Evolutionary conservation across 2,113 vertebrate species (phyloP).

Genomic region (Semicossyphus pulcher): DNA sequence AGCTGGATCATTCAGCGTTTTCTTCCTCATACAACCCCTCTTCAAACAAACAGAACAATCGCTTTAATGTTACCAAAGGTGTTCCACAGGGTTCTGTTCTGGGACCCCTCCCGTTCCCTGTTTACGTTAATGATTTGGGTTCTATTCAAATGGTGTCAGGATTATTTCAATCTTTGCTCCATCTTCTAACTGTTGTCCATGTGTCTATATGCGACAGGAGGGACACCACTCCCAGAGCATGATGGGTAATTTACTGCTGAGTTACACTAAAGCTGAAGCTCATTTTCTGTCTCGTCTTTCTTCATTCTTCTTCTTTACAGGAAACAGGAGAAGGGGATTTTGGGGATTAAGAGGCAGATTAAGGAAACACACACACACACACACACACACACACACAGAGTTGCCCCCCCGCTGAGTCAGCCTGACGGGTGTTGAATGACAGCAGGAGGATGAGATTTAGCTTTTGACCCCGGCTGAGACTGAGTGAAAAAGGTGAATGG

Average conservation of each 20-base stretch:
- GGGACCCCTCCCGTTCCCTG: too few relatives aligned
- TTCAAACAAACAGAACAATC: too few relatives aligned
- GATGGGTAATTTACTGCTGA: neutral
- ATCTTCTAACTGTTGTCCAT: too few relatives aligned
- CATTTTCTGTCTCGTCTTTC: neutral
- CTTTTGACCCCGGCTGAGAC: constrained; percentile 39
- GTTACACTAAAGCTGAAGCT: neutral
- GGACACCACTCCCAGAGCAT: constrained; percentile 12
- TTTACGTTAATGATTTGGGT: too few relatives aligned
- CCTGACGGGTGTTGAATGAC: constrained; percentile 43
- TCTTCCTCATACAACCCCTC: too few relatives aligned
- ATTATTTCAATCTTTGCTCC: too few relatives aligned
- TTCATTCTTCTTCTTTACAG: neutral
- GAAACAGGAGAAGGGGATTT: constrained; percentile 39
- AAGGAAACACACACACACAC: too few relatives aligned
- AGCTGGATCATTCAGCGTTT: too few relatives aligned
- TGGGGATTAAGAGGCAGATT: constrained; percentile 48
- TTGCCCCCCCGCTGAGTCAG: neutral
- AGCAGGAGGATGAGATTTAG: constrained; percentile 22
- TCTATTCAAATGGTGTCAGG: too few relatives aligned
- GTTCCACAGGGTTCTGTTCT: too few relatives aligned
- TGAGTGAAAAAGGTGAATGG: constrained; percentile 16
- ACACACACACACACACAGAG: constrained; percentile 7
- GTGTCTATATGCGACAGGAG: neutral
- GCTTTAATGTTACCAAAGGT: too few relatives aligned